phyloP scores from a whole-genome alignment of 2,113 vertebrate genomes.

The Athene noctua region DNA sequence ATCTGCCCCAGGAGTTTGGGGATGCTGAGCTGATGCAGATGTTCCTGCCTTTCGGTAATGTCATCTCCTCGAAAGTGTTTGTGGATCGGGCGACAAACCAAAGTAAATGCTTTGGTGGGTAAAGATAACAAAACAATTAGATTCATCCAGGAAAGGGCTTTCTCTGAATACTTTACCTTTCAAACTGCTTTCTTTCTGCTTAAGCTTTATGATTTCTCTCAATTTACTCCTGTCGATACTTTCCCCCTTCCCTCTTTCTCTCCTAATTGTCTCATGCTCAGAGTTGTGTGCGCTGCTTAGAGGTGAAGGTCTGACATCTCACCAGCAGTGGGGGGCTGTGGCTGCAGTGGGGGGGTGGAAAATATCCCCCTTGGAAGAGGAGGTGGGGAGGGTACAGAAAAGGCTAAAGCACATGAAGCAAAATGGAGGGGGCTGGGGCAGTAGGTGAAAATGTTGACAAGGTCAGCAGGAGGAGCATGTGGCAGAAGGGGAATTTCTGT shows the following conservation, averaged over 20 bases:
- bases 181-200: constrained; percentile 77
- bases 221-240: constrained; percentile 57
- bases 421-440: neutral
- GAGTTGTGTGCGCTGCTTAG: constrained; percentile 24
- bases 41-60: constrained; percentile 99
- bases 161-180: constrained; percentile 79
- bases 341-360: neutral
- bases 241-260: constrained; percentile 48
- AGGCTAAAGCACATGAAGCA: neutral
- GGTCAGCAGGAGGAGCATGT: neutral
- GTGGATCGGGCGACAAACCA: constrained; percentile 99
- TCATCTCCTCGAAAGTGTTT: constrained; percentile 99
- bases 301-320: neutral
- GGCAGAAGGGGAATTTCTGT: neutral
- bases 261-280: constrained; percentile 59
- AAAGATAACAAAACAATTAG: constrained; percentile 97
- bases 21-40: constrained; percentile 99
- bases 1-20: constrained; percentile 99
- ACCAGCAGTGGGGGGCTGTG: neutral
- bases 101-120: constrained; percentile 99
- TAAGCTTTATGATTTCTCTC: constrained; percentile 62
- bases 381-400: neutral
- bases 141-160: constrained; percentile 89
- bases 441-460: neutral
- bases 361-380: neutral